A percentile compares a stretch with the other conserved stretches of the same genome.
phyloP scores from a whole-genome alignment of 2,113 vertebrate species.

The Andinoacara biseriatus region DNA sequence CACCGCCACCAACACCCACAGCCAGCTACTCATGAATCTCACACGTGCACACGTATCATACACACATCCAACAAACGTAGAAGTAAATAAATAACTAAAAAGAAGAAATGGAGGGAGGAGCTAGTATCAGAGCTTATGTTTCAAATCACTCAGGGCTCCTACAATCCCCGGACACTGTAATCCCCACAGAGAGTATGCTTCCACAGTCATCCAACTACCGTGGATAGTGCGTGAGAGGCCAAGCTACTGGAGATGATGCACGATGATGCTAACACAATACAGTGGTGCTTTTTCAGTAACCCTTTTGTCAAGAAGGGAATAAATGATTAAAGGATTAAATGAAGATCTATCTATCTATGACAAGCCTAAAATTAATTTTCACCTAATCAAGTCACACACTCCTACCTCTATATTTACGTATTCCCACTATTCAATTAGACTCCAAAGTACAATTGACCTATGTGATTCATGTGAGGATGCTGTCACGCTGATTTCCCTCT shows the following conservation, averaged over 20 bases:
- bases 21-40: conserved; percentile 4
- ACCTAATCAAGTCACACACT: conserved; percentile 4
- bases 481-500: conserved; percentile 61
- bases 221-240: conserved; percentile 37
- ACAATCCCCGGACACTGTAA: conserved; percentile 53
- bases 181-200: conserved; percentile 49
- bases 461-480: conserved; percentile 60
- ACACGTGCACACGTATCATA: conserved; percentile 8
- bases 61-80: conserved; percentile 16
- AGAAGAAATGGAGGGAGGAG: conserved; percentile 60
- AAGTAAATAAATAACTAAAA: conserved; percentile 48
- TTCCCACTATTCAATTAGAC: conserved; percentile 19
- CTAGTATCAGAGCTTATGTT: conserved; percentile 57
- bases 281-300: conserved; percentile 33
- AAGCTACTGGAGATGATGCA: conserved; percentile 35
- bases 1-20: conserved; percentile 31
- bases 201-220: conserved; percentile 29
- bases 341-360: neutral
- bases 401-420: conserved; percentile 21
- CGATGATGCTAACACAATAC: conserved; percentile 48
- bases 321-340: conserved; percentile 1
- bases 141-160: conserved; percentile 63
- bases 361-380: neutral
- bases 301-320: conserved; percentile 9
- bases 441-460: conserved; percentile 35